These are phyloP conservation scores for Pimephales promelas DNA, from an alignment of 2,113 vertebrate genomes.

Conservation along the genomic window DNA sequence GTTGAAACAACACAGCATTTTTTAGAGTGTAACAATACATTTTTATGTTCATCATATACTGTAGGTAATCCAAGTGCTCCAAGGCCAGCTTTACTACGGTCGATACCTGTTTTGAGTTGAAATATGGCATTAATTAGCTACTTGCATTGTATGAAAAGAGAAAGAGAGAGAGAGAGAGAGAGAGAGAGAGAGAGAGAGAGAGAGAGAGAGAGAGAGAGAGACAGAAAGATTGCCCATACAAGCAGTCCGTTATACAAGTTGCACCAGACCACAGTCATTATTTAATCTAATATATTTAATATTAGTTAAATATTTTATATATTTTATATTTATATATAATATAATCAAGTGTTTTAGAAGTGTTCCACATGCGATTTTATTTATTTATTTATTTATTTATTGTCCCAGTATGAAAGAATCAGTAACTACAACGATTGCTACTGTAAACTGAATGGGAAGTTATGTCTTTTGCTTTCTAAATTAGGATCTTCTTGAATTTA, in stretches of 20 bases:
- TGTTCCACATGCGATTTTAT: not conserved
- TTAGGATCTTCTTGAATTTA: not conserved
- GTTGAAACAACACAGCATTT: no score
- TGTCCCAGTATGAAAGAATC: not conserved
- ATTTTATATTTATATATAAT: no score
- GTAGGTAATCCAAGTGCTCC: not conserved
- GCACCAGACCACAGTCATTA: not conserved
- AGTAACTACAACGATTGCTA: not conserved
- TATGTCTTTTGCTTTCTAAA: not conserved
- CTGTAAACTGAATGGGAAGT: not conserved
- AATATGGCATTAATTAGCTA: conserved; percentile 29
- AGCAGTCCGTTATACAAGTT: not conserved
- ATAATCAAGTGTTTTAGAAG: not conserved
- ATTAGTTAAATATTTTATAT: no score
- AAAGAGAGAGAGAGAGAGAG: not conserved
- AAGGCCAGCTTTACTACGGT: not conserved
- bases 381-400: no score
- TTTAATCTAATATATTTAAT: no score
- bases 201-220: not conserved
- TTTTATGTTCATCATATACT: not conserved
- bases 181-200: not conserved
- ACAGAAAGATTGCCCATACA: not conserved
- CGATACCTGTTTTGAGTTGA: conserved; percentile 15
- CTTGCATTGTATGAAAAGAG: conserved; percentile 10
- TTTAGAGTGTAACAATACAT: not conserved